Evolutionary conservation across 2,888 invertebrate genomes (phyloP).

Genomic region (Brachycybe producta): DNA sequence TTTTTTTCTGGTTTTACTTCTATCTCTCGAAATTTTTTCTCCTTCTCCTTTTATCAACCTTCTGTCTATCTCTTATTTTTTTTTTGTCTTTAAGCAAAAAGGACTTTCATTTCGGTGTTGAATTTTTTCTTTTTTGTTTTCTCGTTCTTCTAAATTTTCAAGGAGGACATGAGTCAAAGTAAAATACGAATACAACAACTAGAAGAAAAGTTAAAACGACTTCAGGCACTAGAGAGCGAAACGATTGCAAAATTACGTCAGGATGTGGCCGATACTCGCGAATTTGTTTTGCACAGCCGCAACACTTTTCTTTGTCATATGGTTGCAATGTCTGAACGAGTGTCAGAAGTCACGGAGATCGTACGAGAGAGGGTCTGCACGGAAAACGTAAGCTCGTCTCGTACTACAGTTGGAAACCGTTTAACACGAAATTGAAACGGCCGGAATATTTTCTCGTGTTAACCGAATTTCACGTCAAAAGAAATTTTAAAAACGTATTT

Average conservation of each 20-base stretch:
- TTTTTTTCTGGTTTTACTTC: background rate
- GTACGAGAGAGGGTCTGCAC: constrained; percentile 11
- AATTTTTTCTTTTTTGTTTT: background rate
- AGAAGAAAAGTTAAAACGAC: background rate
- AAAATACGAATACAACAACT: background rate
- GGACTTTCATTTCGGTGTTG: background rate
- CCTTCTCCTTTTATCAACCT: background rate
- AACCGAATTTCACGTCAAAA: too few species aligned
- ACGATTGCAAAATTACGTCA: background rate
- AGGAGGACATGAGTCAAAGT: constrained; percentile 6
- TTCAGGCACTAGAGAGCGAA: background rate
- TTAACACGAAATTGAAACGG: too few species aligned
- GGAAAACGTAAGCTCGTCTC: constrained; percentile 2
- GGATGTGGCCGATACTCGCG: background rate
- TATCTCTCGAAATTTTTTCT: background rate
- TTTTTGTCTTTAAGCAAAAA: background rate
- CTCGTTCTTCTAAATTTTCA: background rate
- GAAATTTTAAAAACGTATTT: too few species aligned
- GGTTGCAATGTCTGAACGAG: constrained; percentile 14
- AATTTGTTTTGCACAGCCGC: constrained; percentile 13
- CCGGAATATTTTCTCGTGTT: too few species aligned
- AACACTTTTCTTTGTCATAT: constrained; percentile 20
- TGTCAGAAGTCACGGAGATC: constrained; percentile 15
- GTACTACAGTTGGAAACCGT: too few species aligned
- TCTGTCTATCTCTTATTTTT: background rate